Base-by-base conservation (phyloP, 2,797 vertebrate species). In the Bovichtus variegatus region DNA sequence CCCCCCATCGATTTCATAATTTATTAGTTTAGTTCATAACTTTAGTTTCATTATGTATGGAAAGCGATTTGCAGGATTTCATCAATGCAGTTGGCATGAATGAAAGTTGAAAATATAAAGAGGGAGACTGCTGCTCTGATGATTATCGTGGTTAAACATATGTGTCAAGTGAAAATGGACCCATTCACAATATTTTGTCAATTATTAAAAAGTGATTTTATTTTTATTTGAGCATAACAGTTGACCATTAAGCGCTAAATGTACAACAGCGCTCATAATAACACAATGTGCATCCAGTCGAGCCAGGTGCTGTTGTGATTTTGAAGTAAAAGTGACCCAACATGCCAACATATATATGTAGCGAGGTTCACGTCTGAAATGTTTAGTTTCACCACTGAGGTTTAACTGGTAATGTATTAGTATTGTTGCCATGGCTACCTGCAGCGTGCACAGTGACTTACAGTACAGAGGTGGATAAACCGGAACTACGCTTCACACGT, bases 341-440 rank as follows among this genome's bases (percentile, higher is more conserved):
- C 21, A 40, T 54, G n/a, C 55, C 43, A 57, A 58, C 43, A 27
- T 60, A 21, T 62, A 50, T 21, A 60, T 4, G 27, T 68, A 55
- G 58, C 5, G 0, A 29, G 18, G 18, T 68, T 12, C 50, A 43
- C 44, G 21, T 23, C 43, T 36, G 43, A 27, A 7, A 44, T 27
- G 12, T 62, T 55, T 38, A 21, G 44, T 41, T 50, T 66, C 66
- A 36, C 49, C 10, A 4, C 7, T 21, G 62, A 71, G 47, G 43
- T 40, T 38, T n/a, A 61, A 71, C 63, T 46, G 41, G 16, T 49
- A 19, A 64, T 41, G 3, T 54, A 72, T 58, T 23, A 13, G n/a
- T 50, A 19, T n/a, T 72, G 72, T 76, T 76, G 72, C 68, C 38
- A 80, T 70, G 77, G 54, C 69, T 50, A 80, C 74, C 36, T 34